Base-by-base conservation (phyloP, 2,797 vertebrate genomes). In the Synaphobranchus kaupii region DNA sequence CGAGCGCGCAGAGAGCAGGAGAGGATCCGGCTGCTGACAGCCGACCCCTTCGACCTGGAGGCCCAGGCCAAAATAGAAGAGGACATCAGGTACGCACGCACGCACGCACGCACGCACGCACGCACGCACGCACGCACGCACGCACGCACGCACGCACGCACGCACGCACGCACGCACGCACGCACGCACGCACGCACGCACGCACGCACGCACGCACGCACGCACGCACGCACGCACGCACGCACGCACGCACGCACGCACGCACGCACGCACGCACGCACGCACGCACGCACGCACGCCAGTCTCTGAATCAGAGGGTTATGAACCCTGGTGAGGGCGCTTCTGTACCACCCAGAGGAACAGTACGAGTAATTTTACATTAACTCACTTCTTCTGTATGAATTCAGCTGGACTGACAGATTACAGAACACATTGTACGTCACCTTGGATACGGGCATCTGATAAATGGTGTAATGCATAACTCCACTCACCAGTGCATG, bases 31-130 rank as follows among this genome's bases (percentile, higher is more conserved):
- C 98, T 99, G 85, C 96, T 98, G 85, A 98, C 98, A 0, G 97
- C 99, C 4, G 98, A 99, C 91, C 99, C 98, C 7, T 99, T 99
- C 93, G 99, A 99, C 94, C 95, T 99, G 1, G 98, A 99, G 63
- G 99, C 99, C 39, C 99, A 99, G 94, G 99, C 98, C 89, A 99
- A 99, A 94, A 99, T 99, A 90, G 99, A 99, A 91, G 99, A 99
- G 94, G 99, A 99, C 88, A 99, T 99, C 91, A 97, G 99, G 99
- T 99, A 20, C 80, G 52, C 28, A 83, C 15, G 48, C 7, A 1
- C 31, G 1, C 28, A 71, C 28, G 17, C n/a, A 31, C 28, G 28
- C 66, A 13, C 28, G 31, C 66, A 15, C 66, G 12, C 28, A 15
- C 71, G 15, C 12, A 25, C 31, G 44, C 3, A 15, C 13, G 17